phyloP scores from a whole-genome alignment of 1,140 invertebrate species.

The Aporrectodea caliginosa region DNA sequence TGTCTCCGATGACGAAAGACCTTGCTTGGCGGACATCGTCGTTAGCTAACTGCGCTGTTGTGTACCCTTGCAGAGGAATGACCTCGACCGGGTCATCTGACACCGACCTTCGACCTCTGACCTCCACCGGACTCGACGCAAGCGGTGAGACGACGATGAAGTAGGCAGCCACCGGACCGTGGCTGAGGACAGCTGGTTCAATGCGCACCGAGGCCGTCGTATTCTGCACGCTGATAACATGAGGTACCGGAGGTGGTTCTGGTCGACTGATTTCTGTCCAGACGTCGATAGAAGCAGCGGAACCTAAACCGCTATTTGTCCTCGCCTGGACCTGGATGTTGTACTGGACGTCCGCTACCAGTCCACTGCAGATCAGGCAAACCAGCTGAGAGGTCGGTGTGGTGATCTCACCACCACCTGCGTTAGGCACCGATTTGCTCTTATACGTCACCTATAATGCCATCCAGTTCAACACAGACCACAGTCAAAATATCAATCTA shows the following conservation, averaged over 20 bases:
- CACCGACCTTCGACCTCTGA: background rate
- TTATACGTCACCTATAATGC: background rate
- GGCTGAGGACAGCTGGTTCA: conserved; percentile 22
- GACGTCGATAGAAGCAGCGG: conserved; percentile 7
- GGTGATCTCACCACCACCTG: background rate
- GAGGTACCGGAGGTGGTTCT: conserved; percentile 30
- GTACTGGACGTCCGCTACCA: conserved; percentile 38
- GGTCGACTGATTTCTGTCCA: conserved; percentile 37
- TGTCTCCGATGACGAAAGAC: conserved; percentile 38
- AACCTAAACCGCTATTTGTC: conserved; percentile 31
- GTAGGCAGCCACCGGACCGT: conserved; percentile 33
- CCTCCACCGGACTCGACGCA: background rate
- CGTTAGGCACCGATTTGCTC: background rate
- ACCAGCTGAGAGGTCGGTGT: background rate
- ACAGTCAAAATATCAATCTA: too few relatives aligned
- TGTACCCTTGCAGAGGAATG: conserved; percentile 26
- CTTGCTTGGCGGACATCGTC: conserved; percentile 20
- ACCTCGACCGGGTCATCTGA: conserved; percentile 16
- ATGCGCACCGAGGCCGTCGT: conserved; percentile 30
- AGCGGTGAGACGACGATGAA: conserved; percentile 24
- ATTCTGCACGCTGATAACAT: conserved; percentile 6
- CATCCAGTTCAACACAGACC: too few relatives aligned
- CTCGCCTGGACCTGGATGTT: conserved; percentile 34
- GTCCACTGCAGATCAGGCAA: conserved; percentile 25
- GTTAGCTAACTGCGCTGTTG: conserved; percentile 10